Percentiles rank a stretch among this genome's conserved stretches.
phyloP scores from a whole-genome alignment of 2,888 invertebrate genomes.

The Ophion obscuratus region DNA sequence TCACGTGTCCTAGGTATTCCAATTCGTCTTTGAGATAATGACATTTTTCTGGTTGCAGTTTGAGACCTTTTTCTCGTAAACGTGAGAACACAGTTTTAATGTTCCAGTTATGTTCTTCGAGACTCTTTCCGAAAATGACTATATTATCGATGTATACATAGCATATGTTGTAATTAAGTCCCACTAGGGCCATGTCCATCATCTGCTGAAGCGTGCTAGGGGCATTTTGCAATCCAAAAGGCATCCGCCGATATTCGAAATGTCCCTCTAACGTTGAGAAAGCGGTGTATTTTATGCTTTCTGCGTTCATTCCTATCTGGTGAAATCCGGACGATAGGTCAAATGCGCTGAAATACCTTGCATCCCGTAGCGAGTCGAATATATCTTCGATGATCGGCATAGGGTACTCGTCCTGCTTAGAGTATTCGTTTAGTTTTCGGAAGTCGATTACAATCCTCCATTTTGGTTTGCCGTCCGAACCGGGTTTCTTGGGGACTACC shows the following conservation, averaged over 20 bases:
- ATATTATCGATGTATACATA: slow-evolving; percentile 66
- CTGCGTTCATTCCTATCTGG: slow-evolving; percentile 65
- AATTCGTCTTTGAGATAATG: slow-evolving; percentile 10
- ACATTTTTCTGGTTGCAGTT: slow-evolving; percentile 37
- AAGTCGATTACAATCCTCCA: slow-evolving; percentile 50
- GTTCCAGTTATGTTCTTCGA: slow-evolving; percentile 60
- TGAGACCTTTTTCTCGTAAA: slow-evolving; percentile 43
- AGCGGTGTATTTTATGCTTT: slow-evolving; percentile 43
- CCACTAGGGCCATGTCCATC: slow-evolving; percentile 52
- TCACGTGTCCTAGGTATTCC: slow-evolving; percentile 27
- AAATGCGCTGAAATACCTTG: slow-evolving; percentile 69
- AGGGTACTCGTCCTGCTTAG: slow-evolving; percentile 23
- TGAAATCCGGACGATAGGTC: slow-evolving; percentile 72
- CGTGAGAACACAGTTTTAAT: slow-evolving; percentile 49
- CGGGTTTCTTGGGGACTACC: slow-evolving; percentile 52
- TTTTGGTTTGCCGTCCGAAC: slow-evolving; percentile 27
- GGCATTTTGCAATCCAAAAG: slow-evolving; percentile 51
- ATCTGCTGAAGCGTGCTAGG: slow-evolving; percentile 52
- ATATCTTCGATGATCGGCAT: slow-evolving; percentile 60
- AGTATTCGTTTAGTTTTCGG: slow-evolving; percentile 25
- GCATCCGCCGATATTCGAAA: slow-evolving; percentile 56
- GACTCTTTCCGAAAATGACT: slow-evolving; percentile 55
- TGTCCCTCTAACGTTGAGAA: slow-evolving; percentile 51
- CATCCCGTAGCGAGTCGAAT: slow-evolving; percentile 68
- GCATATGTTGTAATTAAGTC: slow-evolving; percentile 47